Evolutionary conservation across 2,113 vertebrate species (phyloP).

Genomic region (Eurystomus gularis): DNA sequence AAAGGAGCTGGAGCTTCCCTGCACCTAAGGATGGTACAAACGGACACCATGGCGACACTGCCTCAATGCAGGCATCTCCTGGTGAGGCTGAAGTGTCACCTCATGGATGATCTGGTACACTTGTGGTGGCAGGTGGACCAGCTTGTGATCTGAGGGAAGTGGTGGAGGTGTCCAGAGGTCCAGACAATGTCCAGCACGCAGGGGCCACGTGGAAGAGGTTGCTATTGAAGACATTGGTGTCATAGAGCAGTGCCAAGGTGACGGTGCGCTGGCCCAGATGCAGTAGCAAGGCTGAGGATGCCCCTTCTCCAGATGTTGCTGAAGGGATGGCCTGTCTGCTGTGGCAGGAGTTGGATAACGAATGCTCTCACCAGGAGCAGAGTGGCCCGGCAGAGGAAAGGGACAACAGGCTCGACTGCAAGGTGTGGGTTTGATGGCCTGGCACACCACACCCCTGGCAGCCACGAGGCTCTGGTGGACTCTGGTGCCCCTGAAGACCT

Average conservation of each 20-base stretch:
- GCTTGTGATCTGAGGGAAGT: background rate
- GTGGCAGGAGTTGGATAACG: background rate
- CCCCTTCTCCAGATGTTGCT: background rate
- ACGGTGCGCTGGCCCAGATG: background rate
- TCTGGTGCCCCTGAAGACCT: background rate
- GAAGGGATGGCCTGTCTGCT: background rate
- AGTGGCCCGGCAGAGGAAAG: background rate
- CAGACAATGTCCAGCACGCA: rapidly evolving
- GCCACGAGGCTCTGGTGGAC: background rate
- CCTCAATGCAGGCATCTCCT: background rate
- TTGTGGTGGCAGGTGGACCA: too few species aligned
- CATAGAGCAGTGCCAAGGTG: rapidly evolving
- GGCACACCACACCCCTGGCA: rapidly evolving
- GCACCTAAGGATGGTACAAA: rapidly evolving
- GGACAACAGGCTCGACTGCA: rapidly evolving
- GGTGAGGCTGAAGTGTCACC: background rate
- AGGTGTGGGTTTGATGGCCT: rapidly evolving
- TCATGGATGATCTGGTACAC: rapidly evolving
- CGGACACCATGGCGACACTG: rapidly evolving
- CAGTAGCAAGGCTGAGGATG: background rate
- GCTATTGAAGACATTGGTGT: background rate
- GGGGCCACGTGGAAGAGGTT: background rate
- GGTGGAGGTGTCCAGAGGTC: background rate
- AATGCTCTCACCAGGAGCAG: background rate
- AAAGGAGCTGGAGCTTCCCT: background rate